Base-by-base conservation (phyloP, 2,113 vertebrate genomes). In the Mionectes macconnelli region DNA sequence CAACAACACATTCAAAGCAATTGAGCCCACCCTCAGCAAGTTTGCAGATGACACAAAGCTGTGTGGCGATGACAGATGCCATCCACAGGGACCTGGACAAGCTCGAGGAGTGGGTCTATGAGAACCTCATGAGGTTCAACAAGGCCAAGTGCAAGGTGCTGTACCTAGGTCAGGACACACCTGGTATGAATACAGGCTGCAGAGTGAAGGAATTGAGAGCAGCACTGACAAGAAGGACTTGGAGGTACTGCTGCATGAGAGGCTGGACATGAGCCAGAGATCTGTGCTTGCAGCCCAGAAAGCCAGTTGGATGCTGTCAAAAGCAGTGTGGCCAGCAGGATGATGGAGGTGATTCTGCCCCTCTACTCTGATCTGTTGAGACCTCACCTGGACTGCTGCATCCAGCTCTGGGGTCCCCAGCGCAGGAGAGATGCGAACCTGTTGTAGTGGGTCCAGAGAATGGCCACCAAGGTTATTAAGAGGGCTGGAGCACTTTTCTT, bases 101-200 rank as follows among this genome's bases (percentile, higher is more conserved):
- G 35, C 57, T 56, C 35, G 22, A 37, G 27, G 11, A 66, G 37
- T 10, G 31, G 31, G 50, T 27, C 21, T 31, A 15, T 15, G 49
- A 13, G 35, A 49, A 31, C 57, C 21, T 39, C 14, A 5, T 53
- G 39, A 69, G 39, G 33, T 23, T 5, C n/a, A 39, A n/a, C 23
- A 40, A 57, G 31, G 59, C 25, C 14, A 45, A 73, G 35, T 27
- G 21, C 49, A 22, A 64, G 6, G 18, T 19, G 27, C 27, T 57
- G 50, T 25, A 47, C 49, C 40, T 30, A 9, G 42, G 57, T 49
- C 68, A 44, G 59, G 59, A 44, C 55, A 59, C 8, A 4, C 22
- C 5, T 0, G 0, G 12, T 57, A 7, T 23, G 27, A 37, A 23
- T 3, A 33, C 22, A 56, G 35, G 21, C 35, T 88, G 31, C 4